Evolutionary conservation across 2,797 vertebrate species (phyloP).

Genomic region (Falco columbarius): DNA sequence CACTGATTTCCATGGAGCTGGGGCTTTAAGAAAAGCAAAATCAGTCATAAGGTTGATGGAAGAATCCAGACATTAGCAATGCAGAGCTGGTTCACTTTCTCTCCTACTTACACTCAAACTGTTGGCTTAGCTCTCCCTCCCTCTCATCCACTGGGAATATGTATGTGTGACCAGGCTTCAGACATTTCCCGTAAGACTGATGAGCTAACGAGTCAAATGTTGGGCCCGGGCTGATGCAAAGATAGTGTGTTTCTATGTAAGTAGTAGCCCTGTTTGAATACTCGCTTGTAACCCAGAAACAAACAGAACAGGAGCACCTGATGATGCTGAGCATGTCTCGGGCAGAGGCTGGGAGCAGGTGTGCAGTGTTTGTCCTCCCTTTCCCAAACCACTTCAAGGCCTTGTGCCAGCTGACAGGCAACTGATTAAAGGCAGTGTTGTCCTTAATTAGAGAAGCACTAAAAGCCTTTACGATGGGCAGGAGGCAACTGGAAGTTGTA

Average conservation of each 20-base stretch:
- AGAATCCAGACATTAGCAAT: not conserved
- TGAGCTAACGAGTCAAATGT: not conserved
- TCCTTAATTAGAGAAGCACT: not conserved
- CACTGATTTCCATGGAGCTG: not conserved
- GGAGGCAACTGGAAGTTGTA: not conserved
- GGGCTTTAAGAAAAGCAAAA: not conserved
- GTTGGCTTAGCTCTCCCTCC: not conserved
- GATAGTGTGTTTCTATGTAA: rapidly evolving
- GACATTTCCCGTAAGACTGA: not conserved
- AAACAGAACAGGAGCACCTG: rapidly evolving
- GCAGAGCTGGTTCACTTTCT: not conserved
- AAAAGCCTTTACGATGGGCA: not conserved
- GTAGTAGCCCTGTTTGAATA: not conserved
- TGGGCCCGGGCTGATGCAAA: not conserved
- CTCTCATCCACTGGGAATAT: not conserved
- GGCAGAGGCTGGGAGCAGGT: not conserved
- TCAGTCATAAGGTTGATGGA: not conserved
- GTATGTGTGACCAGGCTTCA: not conserved
- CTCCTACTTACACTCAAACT: not conserved
- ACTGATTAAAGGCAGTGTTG: not conserved
- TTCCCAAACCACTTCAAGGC: not conserved
- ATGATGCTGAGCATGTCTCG: not conserved
- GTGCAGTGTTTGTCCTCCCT: not conserved
- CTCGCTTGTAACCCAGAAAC: not conserved
- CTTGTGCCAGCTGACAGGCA: not conserved